These are phyloP conservation scores for Apodemus speciosus DNA, from an alignment of 2,113 vertebrate species.

Conservation along the genomic window DNA sequence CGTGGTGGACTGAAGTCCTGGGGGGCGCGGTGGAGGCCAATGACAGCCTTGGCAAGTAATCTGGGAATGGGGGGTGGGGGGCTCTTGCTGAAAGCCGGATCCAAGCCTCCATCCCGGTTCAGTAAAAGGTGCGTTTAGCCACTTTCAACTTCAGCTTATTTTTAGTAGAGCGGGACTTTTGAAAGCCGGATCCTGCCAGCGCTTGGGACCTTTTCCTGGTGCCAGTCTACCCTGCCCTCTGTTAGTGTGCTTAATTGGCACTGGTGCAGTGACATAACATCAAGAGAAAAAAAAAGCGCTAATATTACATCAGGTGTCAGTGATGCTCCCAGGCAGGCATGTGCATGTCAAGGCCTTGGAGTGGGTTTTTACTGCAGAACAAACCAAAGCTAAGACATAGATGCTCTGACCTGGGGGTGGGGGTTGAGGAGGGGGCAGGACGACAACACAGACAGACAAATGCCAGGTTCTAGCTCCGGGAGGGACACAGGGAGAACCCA, in stretches of 20 bases:
- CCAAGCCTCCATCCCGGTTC: conserved; percentile 33
- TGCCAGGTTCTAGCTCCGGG: background rate
- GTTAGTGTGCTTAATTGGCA: background rate
- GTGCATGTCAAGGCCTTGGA: background rate
- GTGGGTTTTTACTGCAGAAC: background rate
- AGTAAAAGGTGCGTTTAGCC: conserved; percentile 35
- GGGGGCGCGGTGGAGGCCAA: conserved; percentile 27
- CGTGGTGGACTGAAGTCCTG: conserved; percentile 69
- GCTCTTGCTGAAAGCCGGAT: conserved; percentile 30
- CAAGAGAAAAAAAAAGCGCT: background rate
- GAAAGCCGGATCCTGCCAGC: conserved; percentile 52
- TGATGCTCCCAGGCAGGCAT: background rate
- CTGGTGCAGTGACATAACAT: background rate
- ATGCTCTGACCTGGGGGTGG: background rate
- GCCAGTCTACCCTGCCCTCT: conserved; percentile 46
- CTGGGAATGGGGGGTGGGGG: background rate
- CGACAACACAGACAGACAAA: background rate
- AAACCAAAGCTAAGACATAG: background rate
- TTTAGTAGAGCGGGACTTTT: conserved; percentile 64
- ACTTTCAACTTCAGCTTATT: background rate
- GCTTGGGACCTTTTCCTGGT: background rate
- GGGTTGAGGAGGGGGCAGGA: too few relatives aligned
- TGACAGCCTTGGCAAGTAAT: conserved; percentile 76
- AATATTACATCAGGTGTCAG: background rate
- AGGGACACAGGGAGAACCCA: background rate